Evolutionary conservation across 2,888 invertebrate species (phyloP), one percentile per base, ranked within the genome.

Genomic region (Chymomyza fuscimana): DNA sequence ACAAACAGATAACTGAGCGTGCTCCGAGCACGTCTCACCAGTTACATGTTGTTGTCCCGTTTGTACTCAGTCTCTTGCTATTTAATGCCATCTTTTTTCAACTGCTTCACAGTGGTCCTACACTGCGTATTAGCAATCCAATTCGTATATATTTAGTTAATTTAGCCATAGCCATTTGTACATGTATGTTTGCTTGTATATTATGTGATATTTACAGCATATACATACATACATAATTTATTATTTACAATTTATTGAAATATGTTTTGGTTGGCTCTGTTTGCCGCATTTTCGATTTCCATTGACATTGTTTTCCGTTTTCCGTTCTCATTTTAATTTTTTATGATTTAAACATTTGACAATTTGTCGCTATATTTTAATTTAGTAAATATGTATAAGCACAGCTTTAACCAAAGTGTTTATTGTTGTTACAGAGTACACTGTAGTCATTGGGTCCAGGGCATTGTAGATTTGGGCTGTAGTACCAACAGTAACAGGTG

Each of bases 341-440:
- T 73, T 73, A 66, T 73, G 65, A 73, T 65, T 73, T 59, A 65
- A 69, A 69, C 60, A 59, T 74, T 73, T 54, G 54, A 32, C n/a
- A 25, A 52, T 29, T 63, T 50, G 15, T 46, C 19, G 67, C 58
- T 67, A 62, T 36, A 60, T 72, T 71, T 71, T 72, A 66, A 71
- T 66, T 66, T 63, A 63, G 64, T 72, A 71, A 72, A 63, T 58
- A 71, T 71, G 40, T 46, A 7, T 12, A 46, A 12, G 40, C 32
- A 32, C 7, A 32, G 32, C 7, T 32, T 32, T 32, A 9, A 9
- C 1, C 32, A 32, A 32, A 7, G 32, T 7, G 32, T 32, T 32
- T 2, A 32, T 7, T 1, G 32, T 32, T 32, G 32, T 5, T 7
- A 32, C 25, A 25, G 25, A 25, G 25, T 32, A 32, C 32, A 5